A percentile compares a stretch with the other conserved stretches of the same genome.
These are phyloP conservation scores for Augochlorella aurata DNA, from an alignment of 2,888 invertebrate genomes.

Conservation along the genomic window DNA sequence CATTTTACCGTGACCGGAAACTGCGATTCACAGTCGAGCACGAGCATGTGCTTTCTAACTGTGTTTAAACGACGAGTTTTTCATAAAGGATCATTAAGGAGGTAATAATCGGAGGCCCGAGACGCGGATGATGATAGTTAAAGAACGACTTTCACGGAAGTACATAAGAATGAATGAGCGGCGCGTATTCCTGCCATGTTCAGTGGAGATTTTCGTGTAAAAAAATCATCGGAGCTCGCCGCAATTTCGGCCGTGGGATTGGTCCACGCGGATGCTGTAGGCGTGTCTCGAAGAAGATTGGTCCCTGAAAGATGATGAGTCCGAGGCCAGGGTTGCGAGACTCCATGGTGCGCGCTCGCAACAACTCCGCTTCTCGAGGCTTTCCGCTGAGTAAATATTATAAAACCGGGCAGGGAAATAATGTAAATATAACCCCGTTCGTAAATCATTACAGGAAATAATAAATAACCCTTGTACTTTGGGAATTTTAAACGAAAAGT, in stretches of 20 bases:
- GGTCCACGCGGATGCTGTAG: slow-evolving; percentile 68
- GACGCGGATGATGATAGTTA: neutral
- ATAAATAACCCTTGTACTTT: neutral
- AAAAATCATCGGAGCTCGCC: slow-evolving; percentile 60
- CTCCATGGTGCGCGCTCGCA: slow-evolving; percentile 15
- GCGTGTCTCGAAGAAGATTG: slow-evolving; percentile 73
- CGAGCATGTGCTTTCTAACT: neutral
- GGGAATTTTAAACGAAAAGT: neutral
- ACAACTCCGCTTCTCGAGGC: slow-evolving; percentile 3
- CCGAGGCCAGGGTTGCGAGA: slow-evolving; percentile 63
- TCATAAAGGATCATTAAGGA: neutral
- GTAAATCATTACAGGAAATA: neutral
- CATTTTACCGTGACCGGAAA: neutral
- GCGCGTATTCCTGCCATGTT: slow-evolving; percentile 49
- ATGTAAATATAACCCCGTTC: slow-evolving; percentile 19
- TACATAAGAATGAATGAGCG: slow-evolving; percentile 57
- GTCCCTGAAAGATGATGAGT: slow-evolving; percentile 67
- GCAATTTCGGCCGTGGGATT: slow-evolving; percentile 67
- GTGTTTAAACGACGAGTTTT: neutral
- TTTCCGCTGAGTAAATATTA: slow-evolving; percentile 25
- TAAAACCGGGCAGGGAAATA: neutral
- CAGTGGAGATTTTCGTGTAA: slow-evolving; percentile 61
- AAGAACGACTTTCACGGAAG: slow-evolving; percentile 44
- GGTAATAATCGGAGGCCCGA: neutral
- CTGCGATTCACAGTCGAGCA: neutral